Conservation (phyloP, 2,113 vertebrate species). For the Forbesichthys papilliferus region DNA sequence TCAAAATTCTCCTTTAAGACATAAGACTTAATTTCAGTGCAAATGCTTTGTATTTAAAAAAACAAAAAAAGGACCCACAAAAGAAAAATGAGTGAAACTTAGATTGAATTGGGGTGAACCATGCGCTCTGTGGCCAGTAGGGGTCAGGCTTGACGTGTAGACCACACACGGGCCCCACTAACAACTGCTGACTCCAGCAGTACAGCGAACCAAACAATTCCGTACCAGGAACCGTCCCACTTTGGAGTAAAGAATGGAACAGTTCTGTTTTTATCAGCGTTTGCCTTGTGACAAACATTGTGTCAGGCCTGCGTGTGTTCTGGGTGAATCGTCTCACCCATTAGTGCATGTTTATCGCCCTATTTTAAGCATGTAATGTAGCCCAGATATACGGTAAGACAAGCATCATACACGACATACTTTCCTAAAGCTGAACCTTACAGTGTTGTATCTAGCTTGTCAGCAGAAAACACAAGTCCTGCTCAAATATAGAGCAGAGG, state of each 20-base stretch:
- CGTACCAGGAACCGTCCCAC: background rate
- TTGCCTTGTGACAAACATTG: no score
- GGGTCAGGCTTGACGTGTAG: constrained; percentile 51
- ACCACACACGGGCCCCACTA: background rate
- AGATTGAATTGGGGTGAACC: background rate
- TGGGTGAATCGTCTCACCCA: no score
- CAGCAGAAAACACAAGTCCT: background rate
- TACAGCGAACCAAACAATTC: background rate
- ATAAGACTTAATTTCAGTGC: background rate
- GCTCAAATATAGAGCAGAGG: background rate
- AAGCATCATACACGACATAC: background rate
- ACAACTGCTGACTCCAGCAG: background rate
- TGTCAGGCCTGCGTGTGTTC: no score
- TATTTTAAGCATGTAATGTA: no score
- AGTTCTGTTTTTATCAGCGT: background rate
- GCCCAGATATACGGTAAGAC: no score
- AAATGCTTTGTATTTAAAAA: background rate
- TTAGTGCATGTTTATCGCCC: no score
- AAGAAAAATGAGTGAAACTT: background rate
- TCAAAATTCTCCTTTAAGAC: background rate
- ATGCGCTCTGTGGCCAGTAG: constrained; percentile 36
- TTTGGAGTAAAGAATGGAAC: background rate
- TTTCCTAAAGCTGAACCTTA: background rate
- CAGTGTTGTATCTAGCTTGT: background rate
- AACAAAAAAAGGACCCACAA: no score